phyloP scores from a whole-genome alignment of 1,140 invertebrate species.

The Mya arenaria region DNA sequence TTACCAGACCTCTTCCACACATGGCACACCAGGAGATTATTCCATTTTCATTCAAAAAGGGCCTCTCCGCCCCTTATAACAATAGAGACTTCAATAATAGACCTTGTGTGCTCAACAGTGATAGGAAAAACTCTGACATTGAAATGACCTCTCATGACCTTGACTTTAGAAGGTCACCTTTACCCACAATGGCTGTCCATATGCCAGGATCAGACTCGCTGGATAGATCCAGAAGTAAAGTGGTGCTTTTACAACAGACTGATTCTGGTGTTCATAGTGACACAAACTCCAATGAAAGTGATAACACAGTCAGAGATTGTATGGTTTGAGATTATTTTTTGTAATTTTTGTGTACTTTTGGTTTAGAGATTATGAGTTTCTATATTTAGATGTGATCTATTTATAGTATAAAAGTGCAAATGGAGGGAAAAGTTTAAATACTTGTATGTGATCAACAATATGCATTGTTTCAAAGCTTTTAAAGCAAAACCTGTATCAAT shows the following conservation, averaged over 20 bases:
- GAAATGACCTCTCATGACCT: slow-evolving; percentile 46
- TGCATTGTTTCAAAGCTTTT: too few relatives aligned
- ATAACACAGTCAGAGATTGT: slow-evolving; percentile 29
- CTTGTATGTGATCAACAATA: too few relatives aligned
- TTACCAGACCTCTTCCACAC: slow-evolving; percentile 23
- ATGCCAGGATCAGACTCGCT: slow-evolving; percentile 36
- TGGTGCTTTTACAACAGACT: slow-evolving; percentile 46
- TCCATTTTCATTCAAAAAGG: slow-evolving; percentile 56
- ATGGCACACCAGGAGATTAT: slow-evolving; percentile 53
- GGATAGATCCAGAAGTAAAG: slow-evolving; percentile 48
- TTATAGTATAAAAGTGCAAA: too few relatives aligned
- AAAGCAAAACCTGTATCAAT: too few relatives aligned
- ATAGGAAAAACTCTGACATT: slow-evolving; percentile 6
- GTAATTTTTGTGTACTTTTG: background rate
- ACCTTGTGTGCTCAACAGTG: slow-evolving; percentile 33
- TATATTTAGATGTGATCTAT: background rate
- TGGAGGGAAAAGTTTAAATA: too few relatives aligned
- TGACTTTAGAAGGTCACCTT: slow-evolving; percentile 32
- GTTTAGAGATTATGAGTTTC: background rate
- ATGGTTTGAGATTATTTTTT: slow-evolving; percentile 28
- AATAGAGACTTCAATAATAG: slow-evolving; percentile 15
- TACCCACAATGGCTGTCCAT: slow-evolving; percentile 50
- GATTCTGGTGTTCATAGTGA: slow-evolving; percentile 56
- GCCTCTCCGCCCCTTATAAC: slow-evolving; percentile 5
- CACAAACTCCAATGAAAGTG: slow-evolving; percentile 50